phyloP scores from a whole-genome alignment of 2,888 invertebrate species.

The Pyralis farinalis region DNA sequence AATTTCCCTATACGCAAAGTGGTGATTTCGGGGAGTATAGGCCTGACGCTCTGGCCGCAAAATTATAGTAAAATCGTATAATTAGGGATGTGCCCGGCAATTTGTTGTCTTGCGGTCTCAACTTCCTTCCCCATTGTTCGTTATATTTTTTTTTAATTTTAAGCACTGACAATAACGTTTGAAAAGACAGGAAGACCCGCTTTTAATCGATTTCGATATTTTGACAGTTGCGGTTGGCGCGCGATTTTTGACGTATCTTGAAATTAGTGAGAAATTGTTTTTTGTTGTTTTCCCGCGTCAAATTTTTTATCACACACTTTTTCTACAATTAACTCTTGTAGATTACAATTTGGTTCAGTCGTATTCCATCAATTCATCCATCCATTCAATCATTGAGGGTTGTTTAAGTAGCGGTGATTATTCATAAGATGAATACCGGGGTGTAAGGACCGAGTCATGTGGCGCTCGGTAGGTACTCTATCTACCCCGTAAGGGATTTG shows the following conservation, averaged over 20 bases:
- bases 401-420: too few relatives aligned
- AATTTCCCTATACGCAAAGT: constrained; percentile 55
- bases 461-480: too few relatives aligned
- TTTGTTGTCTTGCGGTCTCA: constrained; percentile 68
- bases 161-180: constrained; percentile 24
- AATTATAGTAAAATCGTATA: constrained; percentile 72
- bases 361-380: too few relatives aligned
- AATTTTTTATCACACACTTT: not conserved
- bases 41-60: constrained; percentile 52
- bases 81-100: constrained; percentile 65
- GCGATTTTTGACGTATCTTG: constrained; percentile 43
- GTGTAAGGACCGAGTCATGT: too few relatives aligned
- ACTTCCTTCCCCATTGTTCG: constrained; percentile 74
- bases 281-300: constrained; percentile 29
- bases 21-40: constrained; percentile 55
- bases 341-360: too few relatives aligned
- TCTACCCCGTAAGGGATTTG: too few relatives aligned
- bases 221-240: constrained; percentile 71
- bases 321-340: too few relatives aligned
- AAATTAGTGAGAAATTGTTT: constrained; percentile 35
- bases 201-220: constrained; percentile 72
- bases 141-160: constrained; percentile 35
- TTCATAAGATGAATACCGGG: too few relatives aligned
- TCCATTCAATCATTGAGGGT: too few relatives aligned
- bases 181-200: constrained; percentile 45